Evolutionary conservation across 1,140 invertebrate species (phyloP), one percentile per base, ranked within the genome.

Genomic region (Drosophila baimaii): DNA sequence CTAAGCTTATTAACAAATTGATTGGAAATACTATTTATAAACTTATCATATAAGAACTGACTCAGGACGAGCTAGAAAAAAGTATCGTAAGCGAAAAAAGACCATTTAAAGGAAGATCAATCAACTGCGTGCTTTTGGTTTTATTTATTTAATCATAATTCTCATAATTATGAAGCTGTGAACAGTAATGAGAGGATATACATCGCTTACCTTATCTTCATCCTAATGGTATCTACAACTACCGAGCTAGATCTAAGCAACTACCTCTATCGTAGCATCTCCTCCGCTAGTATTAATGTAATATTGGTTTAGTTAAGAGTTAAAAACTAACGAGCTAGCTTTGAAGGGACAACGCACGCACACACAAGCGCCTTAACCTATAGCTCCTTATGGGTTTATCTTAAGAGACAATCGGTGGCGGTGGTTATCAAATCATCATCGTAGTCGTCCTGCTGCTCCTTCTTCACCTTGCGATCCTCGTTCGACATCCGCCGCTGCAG

Each of bases 401-500:
- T 46, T 57, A 44, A 31, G 21, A 23, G 68, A 54, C 31, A 54
- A 23, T 54, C 51, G 51, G 51, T 35, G 31, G 31, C 51, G 19
- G 8, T 1, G 21, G 12, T 83, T 21, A 82, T 41, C 35, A 56
- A 21, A n/a, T 86, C 82, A 4, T 86, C 81, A 2, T 84, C 83
- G 5, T 78, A 84, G 1, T 83, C 79, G 10, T 82, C 77, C 19
- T 77, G 66, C n/a, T 73, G 71, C 9, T 86, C 83, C 23, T 83
- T 74, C 21, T 86, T 86, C 1, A 86, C 79, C 44, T 86, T 86
- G 0, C 72, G 72, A 19, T 88, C 75, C 12, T 77, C 59, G 21
- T 76, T 81, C 12, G 74, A 56, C 4, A 79, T 69, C 1, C 77
- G 77, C 47, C 93, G 92, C 51, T 94, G 93, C 6, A 94, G 81